phyloP scores from a whole-genome alignment of 2,888 invertebrate species.

The Nymphalis urticae region DNA sequence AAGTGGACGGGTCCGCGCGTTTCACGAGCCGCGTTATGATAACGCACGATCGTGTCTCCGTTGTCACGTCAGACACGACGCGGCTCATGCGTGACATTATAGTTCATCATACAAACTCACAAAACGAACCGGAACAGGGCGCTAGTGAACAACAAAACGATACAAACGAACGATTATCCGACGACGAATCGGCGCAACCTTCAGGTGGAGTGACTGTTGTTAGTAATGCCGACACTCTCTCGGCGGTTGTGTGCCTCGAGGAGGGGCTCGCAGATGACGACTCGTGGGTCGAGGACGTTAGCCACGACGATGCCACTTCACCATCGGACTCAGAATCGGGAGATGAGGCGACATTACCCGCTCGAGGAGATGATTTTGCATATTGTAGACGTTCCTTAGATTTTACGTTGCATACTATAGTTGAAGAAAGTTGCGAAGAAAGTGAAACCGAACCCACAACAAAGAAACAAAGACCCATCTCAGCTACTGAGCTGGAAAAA shows the following conservation, averaged over 20 bases:
- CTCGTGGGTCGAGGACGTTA: conserved; percentile 94
- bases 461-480: conserved; percentile 85
- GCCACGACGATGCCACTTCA: conserved; percentile 87
- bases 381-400: conserved; percentile 92
- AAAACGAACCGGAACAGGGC: conserved; percentile 69
- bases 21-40: conserved; percentile 95
- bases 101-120: conserved; percentile 85
- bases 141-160: conserved; percentile 61
- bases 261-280: conserved; percentile 95
- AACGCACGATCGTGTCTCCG: conserved; percentile 89
- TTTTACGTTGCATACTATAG: conserved; percentile 95
- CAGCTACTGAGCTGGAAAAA: conserved; percentile 92
- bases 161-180: conserved; percentile 69
- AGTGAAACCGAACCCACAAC: conserved; percentile 88
- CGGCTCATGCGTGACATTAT: conserved; percentile 85
- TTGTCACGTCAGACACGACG: conserved; percentile 89
- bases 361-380: conserved; percentile 90
- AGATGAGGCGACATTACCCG: conserved; percentile 85
- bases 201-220: conserved; percentile 85
- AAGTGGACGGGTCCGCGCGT: conserved; percentile 84
- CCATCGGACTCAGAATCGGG: conserved; percentile 86
- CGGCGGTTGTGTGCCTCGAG: conserved; percentile 88
- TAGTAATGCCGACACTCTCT: conserved; percentile 86
- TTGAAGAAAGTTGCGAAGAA: conserved; percentile 97
- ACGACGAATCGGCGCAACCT: conserved; percentile 73